These are phyloP conservation scores for Aspidiotus rigidus DNA, from an alignment of 2,888 invertebrate genomes.

Conservation along the genomic window DNA sequence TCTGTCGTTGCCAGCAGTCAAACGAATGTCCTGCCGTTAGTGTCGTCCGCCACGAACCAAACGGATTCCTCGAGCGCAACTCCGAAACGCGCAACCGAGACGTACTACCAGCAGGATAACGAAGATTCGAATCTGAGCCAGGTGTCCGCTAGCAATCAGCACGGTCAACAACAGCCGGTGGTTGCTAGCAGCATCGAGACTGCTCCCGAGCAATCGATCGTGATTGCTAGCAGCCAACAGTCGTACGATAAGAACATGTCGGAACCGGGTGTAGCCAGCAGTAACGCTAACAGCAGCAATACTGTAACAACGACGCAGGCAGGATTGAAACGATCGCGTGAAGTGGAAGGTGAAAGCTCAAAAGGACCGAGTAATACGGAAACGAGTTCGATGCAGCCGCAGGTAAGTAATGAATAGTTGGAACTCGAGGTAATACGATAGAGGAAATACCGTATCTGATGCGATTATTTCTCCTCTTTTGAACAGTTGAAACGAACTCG, in stretches of 20 bases:
- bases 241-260: conserved; percentile 41
- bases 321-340: conserved; percentile 52
- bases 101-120: conserved; percentile 25
- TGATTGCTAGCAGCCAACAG: conserved; percentile 43
- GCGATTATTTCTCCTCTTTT: background rate
- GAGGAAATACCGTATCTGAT: background rate
- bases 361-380: conserved; percentile 40
- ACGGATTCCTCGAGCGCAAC: conserved; percentile 12
- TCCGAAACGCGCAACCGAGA: conserved; percentile 18
- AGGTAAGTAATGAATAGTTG: conserved; percentile 12
- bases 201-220: conserved; percentile 35
- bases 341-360: conserved; percentile 50
- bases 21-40: background rate
- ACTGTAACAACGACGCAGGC: conserved; percentile 61
- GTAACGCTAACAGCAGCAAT: conserved; percentile 50
- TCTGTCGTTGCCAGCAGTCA: conserved; percentile 35
- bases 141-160: conserved; percentile 35
- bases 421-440: background rate
- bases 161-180: conserved; percentile 21
- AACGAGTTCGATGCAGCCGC: conserved; percentile 40
- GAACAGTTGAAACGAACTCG: conserved; percentile 34
- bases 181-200: conserved; percentile 30
- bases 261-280: conserved; percentile 24
- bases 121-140: conserved; percentile 34
- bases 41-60: conserved; percentile 36